A percentile compares a stretch with the other conserved stretches of the same genome.
These are phyloP conservation scores for Melanotaenia duboulayi DNA, from an alignment of 2,113 vertebrate genomes.

Conservation along the genomic window DNA sequence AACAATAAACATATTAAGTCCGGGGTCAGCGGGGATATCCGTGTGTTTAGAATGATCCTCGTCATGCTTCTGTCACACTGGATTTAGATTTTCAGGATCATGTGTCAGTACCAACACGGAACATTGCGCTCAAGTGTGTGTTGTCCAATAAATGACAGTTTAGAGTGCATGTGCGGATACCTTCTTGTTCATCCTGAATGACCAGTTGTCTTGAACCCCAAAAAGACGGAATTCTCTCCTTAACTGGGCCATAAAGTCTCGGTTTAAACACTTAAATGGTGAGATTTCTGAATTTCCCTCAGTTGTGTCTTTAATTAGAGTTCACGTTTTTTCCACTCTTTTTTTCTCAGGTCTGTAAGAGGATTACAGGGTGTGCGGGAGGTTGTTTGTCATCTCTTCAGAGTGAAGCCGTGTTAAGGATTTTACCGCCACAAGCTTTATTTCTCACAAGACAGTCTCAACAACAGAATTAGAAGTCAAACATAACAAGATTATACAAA, in stretches of 20 bases:
- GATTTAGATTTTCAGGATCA: constrained; percentile 52
- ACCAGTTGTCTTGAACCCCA: neutral
- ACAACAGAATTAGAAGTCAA: neutral
- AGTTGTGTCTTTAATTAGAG: constrained; percentile 25
- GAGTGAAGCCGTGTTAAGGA: constrained; percentile 1
- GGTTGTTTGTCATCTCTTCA: constrained; percentile 49
- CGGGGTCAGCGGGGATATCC: constrained; percentile 20
- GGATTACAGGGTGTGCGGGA: constrained; percentile 50
- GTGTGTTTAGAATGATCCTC: constrained; percentile 46
- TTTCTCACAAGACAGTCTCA: neutral
- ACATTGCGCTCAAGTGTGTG: too few relatives aligned
- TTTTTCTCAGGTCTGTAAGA: constrained; percentile 59
- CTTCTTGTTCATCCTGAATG: too few relatives aligned
- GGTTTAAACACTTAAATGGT: constrained; percentile 17
- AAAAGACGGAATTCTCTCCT: neutral
- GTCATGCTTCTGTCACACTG: constrained; percentile 39
- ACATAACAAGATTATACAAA: too few relatives aligned
- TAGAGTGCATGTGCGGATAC: too few relatives aligned
- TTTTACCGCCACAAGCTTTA: neutral
- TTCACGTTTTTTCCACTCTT: constrained; percentile 30
- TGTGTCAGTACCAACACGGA: constrained; percentile 1
- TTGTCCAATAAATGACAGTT: too few relatives aligned
- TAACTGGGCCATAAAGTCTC: constrained; percentile 4
- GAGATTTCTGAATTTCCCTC: constrained; percentile 56
- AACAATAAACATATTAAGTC: constrained; percentile 63